phyloP scores from a whole-genome alignment of 2,797 vertebrate genomes.

The Taenioides sp. region DNA sequence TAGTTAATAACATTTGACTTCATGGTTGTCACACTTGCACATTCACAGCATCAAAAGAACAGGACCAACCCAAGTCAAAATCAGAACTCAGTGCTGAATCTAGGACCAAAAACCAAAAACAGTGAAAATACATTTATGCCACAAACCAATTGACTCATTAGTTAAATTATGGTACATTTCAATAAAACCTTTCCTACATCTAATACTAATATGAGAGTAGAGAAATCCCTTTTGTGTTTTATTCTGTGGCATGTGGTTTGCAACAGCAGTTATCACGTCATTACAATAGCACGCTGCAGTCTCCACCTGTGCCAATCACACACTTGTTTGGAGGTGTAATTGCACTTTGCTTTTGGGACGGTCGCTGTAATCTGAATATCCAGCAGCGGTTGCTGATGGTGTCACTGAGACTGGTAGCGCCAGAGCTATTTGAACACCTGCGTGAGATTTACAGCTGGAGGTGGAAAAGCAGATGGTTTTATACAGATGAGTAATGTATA shows the following conservation, averaged over 20 bases:
- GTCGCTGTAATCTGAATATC: conserved; percentile 31
- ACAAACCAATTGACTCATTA: background rate
- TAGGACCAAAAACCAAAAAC: no score
- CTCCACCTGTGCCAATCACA: conserved; percentile 57
- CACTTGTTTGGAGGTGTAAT: conserved; percentile 43
- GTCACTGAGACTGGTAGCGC: conserved; percentile 22
- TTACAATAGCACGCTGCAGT: conserved; percentile 18
- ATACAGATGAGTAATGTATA: conserved; percentile 2
- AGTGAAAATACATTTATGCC: no score
- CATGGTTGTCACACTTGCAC: background rate
- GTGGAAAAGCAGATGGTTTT: background rate
- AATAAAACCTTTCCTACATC: background rate
- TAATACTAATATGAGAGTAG: background rate
- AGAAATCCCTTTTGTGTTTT: background rate
- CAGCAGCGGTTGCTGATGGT: conserved; percentile 14
- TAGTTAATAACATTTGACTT: no score
- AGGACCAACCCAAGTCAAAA: no score
- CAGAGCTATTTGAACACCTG: conserved; percentile 1
- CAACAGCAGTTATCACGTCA: conserved; percentile 9
- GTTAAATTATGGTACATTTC: background rate
- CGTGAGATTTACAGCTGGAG: conserved; percentile 4
- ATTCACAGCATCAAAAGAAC: background rate
- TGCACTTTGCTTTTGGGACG: conserved; percentile 41
- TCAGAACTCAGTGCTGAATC: no score
- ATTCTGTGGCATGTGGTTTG: background rate